Evolutionary conservation across 2,113 vertebrate species (phyloP).

Genomic region (Spermophilus dauricus): DNA sequence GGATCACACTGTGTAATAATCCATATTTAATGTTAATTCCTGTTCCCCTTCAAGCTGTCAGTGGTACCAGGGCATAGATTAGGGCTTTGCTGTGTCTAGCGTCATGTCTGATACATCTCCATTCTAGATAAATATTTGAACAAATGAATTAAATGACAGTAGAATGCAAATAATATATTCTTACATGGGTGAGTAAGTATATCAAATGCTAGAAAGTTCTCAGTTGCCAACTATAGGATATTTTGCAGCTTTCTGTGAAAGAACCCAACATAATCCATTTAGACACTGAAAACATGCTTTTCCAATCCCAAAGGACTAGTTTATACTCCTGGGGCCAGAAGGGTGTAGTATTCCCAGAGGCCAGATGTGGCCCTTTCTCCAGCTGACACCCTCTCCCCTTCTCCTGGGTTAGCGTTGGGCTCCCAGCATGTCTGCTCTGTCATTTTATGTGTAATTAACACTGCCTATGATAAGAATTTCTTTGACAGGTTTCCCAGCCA

Average conservation of each 20-base stretch:
- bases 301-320: neutral
- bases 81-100: neutral
- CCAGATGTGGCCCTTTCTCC: neutral
- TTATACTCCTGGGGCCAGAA: neutral
- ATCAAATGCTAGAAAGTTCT: neutral
- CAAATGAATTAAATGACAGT: neutral
- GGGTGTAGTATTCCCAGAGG: neutral
- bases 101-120: neutral
- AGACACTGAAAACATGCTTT: neutral
- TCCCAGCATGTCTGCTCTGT: slow-evolving; percentile 29
- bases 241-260: neutral
- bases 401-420: neutral
- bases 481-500: slow-evolving; percentile 64
- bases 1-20: neutral
- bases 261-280: neutral
- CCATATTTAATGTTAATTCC: neutral
- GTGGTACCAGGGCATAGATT: neutral
- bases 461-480: slow-evolving; percentile 33
- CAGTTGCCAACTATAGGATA: neutral
- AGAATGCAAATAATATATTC: neutral
- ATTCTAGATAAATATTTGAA: neutral
- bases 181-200: neutral
- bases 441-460: slow-evolving; percentile 66
- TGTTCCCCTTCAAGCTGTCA: neutral
- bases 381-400: neutral